A percentile compares a stretch with the other conserved stretches of the same genome.
Evolutionary conservation across 2,888 invertebrate species (phyloP).

Genomic region (Polyploca ridens): DNA sequence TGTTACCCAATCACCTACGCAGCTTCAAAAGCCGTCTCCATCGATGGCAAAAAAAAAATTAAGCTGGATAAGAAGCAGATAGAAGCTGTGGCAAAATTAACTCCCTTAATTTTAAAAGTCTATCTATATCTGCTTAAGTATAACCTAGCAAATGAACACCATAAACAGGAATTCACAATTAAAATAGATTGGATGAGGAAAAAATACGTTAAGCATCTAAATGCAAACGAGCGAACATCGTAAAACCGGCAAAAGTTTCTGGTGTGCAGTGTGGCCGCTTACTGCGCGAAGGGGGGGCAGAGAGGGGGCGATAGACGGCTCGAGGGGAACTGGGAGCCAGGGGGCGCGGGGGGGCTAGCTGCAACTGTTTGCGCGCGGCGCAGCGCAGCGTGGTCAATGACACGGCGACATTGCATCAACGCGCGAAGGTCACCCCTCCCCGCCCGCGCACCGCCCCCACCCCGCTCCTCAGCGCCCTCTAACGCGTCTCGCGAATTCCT

Average conservation of each 20-base stretch:
- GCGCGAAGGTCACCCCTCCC: slow-evolving; percentile 75
- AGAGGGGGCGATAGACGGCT: slow-evolving; percentile 49
- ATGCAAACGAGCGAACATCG: slow-evolving; percentile 39
- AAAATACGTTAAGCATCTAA: slow-evolving; percentile 32
- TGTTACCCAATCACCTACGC: too few species aligned
- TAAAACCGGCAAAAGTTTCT: slow-evolving; percentile 35
- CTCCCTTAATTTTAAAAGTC: too few species aligned
- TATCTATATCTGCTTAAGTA: too few species aligned
- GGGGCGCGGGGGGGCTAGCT: slow-evolving; percentile 47
- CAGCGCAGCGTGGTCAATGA: slow-evolving; percentile 76
- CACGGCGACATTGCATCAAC: slow-evolving; percentile 83
- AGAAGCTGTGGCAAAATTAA: too few species aligned
- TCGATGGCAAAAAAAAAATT: too few species aligned
- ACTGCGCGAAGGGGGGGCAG: slow-evolving; percentile 41
- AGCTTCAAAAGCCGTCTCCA: too few species aligned
- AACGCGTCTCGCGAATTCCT: slow-evolving; percentile 61
- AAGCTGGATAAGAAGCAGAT: too few species aligned
- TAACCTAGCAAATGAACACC: neutral
- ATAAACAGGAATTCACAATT: neutral
- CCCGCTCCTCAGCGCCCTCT: slow-evolving; percentile 48
- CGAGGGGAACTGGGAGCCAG: slow-evolving; percentile 20
- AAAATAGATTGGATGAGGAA: slow-evolving; percentile 3
- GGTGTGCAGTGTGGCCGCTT: slow-evolving; percentile 33
- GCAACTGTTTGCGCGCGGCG: slow-evolving; percentile 62
- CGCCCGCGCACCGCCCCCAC: slow-evolving; percentile 44